A percentile compares a stretch with the other conserved stretches of the same genome.
Evolutionary conservation across 2,113 vertebrate species (phyloP).

Genomic region (Butorides virescens): DNA sequence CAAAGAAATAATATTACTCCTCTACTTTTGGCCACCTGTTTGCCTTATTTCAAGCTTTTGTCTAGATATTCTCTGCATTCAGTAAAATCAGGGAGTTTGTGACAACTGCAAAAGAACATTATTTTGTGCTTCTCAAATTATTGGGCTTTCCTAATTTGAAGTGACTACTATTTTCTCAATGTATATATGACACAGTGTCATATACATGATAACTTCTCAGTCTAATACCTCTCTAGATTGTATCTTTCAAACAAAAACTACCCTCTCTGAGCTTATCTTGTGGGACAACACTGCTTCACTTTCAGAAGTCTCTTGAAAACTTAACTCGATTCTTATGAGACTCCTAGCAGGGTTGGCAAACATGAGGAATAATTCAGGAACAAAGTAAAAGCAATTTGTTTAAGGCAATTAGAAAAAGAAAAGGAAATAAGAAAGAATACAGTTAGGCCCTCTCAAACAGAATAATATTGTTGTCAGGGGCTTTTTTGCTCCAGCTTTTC

Average conservation of each 20-base stretch:
- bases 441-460: not conserved
- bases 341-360: not conserved
- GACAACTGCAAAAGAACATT: not conserved
- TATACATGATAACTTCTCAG: not conserved
- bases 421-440: not conserved
- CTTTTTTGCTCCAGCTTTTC: accelerated
- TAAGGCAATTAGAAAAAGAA: not conserved
- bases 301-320: not conserved
- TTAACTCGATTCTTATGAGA: not conserved
- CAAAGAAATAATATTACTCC: not conserved
- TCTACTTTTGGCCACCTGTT: not conserved
- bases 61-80: not conserved
- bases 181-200: not conserved
- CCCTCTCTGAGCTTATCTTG: not conserved
- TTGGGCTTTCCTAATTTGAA: not conserved
- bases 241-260: not conserved
- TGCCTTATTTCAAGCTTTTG: not conserved
- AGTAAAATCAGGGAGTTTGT: not conserved
- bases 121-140: not conserved
- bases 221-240: not conserved
- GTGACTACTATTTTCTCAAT: not conserved
- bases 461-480: not conserved
- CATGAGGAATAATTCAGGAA: not conserved
- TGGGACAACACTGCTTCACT: not conserved
- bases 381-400: not conserved